A percentile compares a stretch with the other conserved stretches of the same genome.
Conservation (phyloP, 2,113 vertebrate species). For the Phyllopteryx taeniolatus region DNA sequence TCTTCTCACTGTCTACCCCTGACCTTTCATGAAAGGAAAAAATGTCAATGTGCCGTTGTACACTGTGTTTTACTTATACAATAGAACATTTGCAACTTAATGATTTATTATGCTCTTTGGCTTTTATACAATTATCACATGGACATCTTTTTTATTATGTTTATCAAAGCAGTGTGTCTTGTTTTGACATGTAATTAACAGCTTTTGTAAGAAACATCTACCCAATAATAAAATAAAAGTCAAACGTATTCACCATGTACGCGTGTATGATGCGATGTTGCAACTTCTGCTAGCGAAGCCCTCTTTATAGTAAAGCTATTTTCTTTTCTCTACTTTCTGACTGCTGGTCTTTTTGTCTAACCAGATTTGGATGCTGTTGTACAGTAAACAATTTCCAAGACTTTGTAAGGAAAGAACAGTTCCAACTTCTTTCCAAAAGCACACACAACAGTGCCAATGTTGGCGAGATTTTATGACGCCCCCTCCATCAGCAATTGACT, state of each 20-base stretch:
- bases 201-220: constrained; percentile 69
- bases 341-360: constrained; percentile 16
- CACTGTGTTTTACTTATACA: constrained; percentile 19
- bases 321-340: constrained; percentile 72
- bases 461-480: no score
- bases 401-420: no score
- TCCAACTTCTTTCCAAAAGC: no score
- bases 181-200: constrained; percentile 62
- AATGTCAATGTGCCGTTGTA: constrained; percentile 29
- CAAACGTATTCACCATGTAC: constrained; percentile 74
- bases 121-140: constrained; percentile 40
- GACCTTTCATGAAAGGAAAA: constrained; percentile 9
- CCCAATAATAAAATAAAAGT: constrained; percentile 45
- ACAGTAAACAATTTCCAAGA: no score
- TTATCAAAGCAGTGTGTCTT: constrained; percentile 57
- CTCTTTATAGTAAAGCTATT: constrained; percentile 80
- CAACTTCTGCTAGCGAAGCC: constrained; percentile 74
- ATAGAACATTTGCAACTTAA: constrained; percentile 16
- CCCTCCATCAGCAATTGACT: no score
- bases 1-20: constrained; percentile 23
- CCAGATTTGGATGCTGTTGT: neutral
- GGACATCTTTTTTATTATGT: constrained; percentile 51
- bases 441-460: no score
- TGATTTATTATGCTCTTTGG: constrained; percentile 37
- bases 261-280: constrained; percentile 76